phyloP scores from a whole-genome alignment of 2,888 invertebrate species.

The Drosophila seclusa region DNA sequence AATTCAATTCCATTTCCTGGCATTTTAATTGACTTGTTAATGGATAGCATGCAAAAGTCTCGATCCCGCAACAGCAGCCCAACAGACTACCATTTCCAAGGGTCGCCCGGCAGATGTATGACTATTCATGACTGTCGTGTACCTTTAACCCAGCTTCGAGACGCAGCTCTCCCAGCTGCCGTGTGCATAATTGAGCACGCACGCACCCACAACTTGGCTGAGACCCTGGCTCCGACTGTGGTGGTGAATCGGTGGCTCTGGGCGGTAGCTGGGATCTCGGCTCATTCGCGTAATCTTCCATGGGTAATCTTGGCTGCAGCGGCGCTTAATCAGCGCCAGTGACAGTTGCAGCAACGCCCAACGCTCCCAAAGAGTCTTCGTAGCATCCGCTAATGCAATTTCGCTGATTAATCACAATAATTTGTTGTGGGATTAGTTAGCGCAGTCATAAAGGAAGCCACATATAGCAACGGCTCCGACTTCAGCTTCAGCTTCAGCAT shows the following conservation, averaged over 20 bases:
- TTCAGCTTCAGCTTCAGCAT: not conserved
- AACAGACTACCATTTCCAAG: slow-evolving; percentile 20
- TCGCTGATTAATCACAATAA: slow-evolving; percentile 80
- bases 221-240: not conserved
- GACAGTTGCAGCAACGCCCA: slow-evolving; percentile 79
- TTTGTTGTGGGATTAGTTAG: slow-evolving; percentile 80
- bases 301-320: slow-evolving; percentile 56
- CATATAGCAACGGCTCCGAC: slow-evolving; percentile 3
- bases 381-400: slow-evolving; percentile 74
- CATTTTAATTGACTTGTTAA: slow-evolving; percentile 80
- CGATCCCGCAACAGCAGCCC: slow-evolving; percentile 2
- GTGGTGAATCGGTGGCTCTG: slow-evolving; percentile 13
- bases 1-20: slow-evolving; percentile 66
- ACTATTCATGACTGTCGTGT: slow-evolving; percentile 48
- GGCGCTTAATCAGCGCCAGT: slow-evolving; percentile 77
- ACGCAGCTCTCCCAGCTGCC: slow-evolving; percentile 23
- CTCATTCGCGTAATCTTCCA: slow-evolving; percentile 53
- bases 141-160: slow-evolving; percentile 44
- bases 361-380: slow-evolving; percentile 24
- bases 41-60: slow-evolving; percentile 42
- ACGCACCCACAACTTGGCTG: slow-evolving; percentile 74
- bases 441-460: slow-evolving; percentile 53
- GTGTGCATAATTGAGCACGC: slow-evolving; percentile 71
- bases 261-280: slow-evolving; percentile 17
- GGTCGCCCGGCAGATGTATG: slow-evolving; percentile 41